Percentiles rank a stretch among this genome's conserved stretches.
Conservation (phyloP, 2,113 vertebrate genomes). For the Aphyosemion australe region DNA sequence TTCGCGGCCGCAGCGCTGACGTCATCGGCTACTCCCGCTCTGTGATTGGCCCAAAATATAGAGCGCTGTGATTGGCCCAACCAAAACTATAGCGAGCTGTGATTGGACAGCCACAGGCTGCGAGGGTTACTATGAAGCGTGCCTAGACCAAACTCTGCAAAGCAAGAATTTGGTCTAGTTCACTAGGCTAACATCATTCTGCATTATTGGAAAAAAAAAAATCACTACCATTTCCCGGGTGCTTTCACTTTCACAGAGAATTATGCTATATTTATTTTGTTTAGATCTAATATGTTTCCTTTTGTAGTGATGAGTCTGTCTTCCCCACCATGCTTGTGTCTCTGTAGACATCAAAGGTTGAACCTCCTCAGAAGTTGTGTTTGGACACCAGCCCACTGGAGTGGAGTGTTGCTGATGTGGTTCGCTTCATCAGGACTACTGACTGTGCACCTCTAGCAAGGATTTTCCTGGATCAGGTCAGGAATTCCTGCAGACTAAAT, state of each 20-base stretch:
- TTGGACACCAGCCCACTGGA: conserved; percentile 95
- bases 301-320: conserved; percentile 24
- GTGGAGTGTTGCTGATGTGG: conserved; percentile 94
- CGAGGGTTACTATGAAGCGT: no score
- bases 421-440: conserved; percentile 94
- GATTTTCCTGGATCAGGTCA: conserved; percentile 97
- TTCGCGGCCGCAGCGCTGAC: no score
- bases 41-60: no score
- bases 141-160: no score
- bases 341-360: conserved; percentile 78
- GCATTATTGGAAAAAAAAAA: not conserved
- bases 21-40: no score
- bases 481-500: conserved; percentile 6
- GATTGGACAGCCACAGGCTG: no score
- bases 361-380: conserved; percentile 88
- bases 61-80: no score
- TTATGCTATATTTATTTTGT: conserved; percentile 4
- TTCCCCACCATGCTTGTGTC: conserved; percentile 33
- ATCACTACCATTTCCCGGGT: not conserved
- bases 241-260: not conserved
- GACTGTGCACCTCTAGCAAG: conserved; percentile 94
- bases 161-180: no score
- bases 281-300: not conserved
- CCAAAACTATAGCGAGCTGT: no score
- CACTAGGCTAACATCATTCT: no score